These are phyloP conservation scores for Nycticorax nycticorax DNA, from an alignment of 2,113 vertebrate species.

Conservation along the genomic window DNA sequence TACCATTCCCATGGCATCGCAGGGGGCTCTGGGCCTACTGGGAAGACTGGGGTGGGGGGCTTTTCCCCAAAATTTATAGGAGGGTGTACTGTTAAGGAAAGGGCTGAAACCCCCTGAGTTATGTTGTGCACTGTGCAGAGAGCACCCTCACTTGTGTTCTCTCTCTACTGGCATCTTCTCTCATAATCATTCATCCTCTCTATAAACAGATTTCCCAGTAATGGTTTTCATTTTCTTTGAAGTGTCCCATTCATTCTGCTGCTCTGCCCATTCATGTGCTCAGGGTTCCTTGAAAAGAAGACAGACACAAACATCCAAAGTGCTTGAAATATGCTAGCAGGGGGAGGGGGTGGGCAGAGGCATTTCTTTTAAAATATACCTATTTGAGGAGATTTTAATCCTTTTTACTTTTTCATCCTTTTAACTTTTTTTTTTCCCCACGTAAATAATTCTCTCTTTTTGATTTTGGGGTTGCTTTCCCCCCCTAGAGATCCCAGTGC, in stretches of 20 bases:
- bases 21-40: not conserved
- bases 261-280: conserved; percentile 57
- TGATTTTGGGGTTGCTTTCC: not conserved
- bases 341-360: not conserved
- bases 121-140: not conserved
- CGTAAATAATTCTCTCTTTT: not conserved
- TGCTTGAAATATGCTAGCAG: conserved; percentile 30
- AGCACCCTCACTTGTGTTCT: not conserved
- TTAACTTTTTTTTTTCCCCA: not conserved
- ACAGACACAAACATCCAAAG: conserved; percentile 53
- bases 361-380: conserved; percentile 26
- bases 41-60: not conserved
- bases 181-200: conserved; percentile 74
- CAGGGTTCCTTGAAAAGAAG: conserved; percentile 54
- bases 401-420: not conserved
- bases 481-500: not conserved
- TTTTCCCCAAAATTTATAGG: not conserved
- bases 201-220: conserved; percentile 76
- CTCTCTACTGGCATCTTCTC: conserved; percentile 54
- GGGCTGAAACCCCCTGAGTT: not conserved
- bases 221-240: conserved; percentile 75
- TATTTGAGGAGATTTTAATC: not conserved
- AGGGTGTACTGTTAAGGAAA: not conserved
- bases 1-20: not conserved
- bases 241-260: conserved; percentile 73